These are phyloP conservation scores for Muschampia plurimacula DNA, from an alignment of 2,888 invertebrate genomes.

Conservation along the genomic window DNA sequence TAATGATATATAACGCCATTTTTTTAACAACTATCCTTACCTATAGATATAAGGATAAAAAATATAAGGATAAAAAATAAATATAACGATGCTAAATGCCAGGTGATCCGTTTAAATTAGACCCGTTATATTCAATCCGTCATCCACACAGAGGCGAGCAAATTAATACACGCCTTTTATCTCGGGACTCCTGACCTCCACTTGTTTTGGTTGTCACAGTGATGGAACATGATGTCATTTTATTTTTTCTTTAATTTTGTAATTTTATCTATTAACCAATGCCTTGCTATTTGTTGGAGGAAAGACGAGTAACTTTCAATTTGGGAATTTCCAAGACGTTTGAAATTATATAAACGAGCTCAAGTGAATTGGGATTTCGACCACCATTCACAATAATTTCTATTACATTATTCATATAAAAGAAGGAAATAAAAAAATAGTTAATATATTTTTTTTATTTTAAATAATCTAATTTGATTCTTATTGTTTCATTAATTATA, in stretches of 20 bases:
- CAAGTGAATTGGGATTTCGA: no score
- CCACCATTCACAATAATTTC: no score
- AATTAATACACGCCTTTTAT: slow-evolving; percentile 75
- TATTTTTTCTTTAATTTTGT: slow-evolving; percentile 40
- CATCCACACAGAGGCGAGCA: slow-evolving; percentile 53
- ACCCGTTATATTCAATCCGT: slow-evolving; percentile 44
- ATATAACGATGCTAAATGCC: background rate
- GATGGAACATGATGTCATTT: slow-evolving; percentile 58
- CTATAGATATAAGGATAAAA: no score
- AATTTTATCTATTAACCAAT: background rate
- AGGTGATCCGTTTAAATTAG: slow-evolving; percentile 36
- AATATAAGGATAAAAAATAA: background rate
- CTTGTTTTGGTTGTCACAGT: slow-evolving; percentile 64
- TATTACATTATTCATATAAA: no score
- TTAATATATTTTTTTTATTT: no score
- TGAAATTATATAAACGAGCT: background rate
- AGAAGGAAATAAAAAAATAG: no score
- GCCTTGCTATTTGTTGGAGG: slow-evolving; percentile 3
- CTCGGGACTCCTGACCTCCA: slow-evolving; percentile 57
- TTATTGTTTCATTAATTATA: no score
- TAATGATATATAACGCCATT: no score
- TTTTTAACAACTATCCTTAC: no score
- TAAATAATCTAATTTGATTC: no score
- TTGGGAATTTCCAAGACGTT: background rate
- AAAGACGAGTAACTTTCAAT: background rate